Percentiles rank a stretch among this genome's conserved stretches.
phyloP scores from a whole-genome alignment of 2,797 vertebrate species.

The Clangula hyemalis region DNA sequence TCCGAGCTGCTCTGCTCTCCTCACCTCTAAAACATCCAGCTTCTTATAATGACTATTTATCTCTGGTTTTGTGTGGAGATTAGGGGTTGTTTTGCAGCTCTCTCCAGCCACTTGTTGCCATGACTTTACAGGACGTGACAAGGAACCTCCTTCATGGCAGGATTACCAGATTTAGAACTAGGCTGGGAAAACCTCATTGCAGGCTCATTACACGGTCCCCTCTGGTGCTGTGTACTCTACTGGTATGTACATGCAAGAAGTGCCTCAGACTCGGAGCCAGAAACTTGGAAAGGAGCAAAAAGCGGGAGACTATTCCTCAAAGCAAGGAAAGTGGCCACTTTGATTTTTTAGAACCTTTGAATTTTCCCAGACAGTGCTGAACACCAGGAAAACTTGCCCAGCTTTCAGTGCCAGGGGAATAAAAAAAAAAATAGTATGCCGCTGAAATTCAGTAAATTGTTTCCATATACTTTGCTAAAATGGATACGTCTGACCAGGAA shows the following conservation, averaged over 20 bases:
- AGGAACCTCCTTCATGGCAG: not conserved
- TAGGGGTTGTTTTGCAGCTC: not conserved
- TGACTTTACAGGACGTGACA: not conserved
- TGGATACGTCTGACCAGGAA: not conserved
- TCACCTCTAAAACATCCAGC: not conserved
- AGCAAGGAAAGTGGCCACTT: not conserved
- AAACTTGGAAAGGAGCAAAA: not conserved
- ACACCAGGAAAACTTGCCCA: constrained; percentile 1
- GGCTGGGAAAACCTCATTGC: not conserved
- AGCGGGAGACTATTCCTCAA: not conserved
- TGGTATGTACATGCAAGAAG: not conserved
- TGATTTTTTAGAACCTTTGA: not conserved
- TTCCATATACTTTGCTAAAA: constrained; percentile 40
- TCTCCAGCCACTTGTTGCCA: not conserved
- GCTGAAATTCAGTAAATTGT: constrained; percentile 33
- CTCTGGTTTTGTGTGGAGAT: not conserved
- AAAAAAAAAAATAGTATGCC: not conserved
- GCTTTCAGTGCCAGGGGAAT: not conserved
- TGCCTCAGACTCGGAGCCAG: not conserved
- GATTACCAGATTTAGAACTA: not conserved
- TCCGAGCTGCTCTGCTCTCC: not conserved
- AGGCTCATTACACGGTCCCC: not conserved
- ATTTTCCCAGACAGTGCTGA: constrained; percentile 24
- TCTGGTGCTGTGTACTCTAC: not conserved
- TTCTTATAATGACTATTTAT: not conserved